These are phyloP conservation scores for Xanthia icteritia DNA, from an alignment of 2,888 invertebrate genomes.

Conservation along the genomic window DNA sequence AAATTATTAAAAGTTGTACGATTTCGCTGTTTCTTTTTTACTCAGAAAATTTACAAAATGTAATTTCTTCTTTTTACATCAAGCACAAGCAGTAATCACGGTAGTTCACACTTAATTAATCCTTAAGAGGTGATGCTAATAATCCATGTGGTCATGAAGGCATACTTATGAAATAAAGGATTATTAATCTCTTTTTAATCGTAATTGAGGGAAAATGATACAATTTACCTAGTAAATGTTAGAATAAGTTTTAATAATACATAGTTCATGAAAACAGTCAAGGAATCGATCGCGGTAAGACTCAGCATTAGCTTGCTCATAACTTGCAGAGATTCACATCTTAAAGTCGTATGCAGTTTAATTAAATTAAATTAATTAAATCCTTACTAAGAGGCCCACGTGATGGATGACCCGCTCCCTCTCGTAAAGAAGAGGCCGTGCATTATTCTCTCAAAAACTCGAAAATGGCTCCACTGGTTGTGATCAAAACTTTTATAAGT, in stretches of 20 bases:
- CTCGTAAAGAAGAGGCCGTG: too few species aligned
- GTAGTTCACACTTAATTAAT: not conserved
- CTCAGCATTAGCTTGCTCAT: not conserved
- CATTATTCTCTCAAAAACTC: too few species aligned
- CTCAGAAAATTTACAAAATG: not conserved
- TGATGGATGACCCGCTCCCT: too few species aligned
- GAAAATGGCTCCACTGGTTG: too few species aligned
- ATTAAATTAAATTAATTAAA: too few species aligned
- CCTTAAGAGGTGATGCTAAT: not conserved
- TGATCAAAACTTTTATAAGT: too few species aligned
- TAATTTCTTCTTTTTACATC: not conserved
- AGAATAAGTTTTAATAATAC: not conserved
- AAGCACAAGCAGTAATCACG: not conserved
- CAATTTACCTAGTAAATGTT: not conserved
- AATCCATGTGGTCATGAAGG: slow-evolving; percentile 1
- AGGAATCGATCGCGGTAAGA: not conserved
- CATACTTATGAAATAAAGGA: not conserved
- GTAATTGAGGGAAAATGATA: not conserved
- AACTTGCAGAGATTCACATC: slow-evolving; percentile 1
- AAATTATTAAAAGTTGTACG: not conserved
- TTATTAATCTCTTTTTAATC: not conserved
- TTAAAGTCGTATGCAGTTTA: not conserved
- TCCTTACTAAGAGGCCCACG: too few species aligned
- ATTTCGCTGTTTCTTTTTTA: not conserved
- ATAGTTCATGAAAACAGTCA: not conserved